Percentiles rank a stretch among this genome's conserved stretches.
These are phyloP conservation scores for Diplodus sargus DNA, from an alignment of 2,797 vertebrate genomes.

Conservation along the genomic window DNA sequence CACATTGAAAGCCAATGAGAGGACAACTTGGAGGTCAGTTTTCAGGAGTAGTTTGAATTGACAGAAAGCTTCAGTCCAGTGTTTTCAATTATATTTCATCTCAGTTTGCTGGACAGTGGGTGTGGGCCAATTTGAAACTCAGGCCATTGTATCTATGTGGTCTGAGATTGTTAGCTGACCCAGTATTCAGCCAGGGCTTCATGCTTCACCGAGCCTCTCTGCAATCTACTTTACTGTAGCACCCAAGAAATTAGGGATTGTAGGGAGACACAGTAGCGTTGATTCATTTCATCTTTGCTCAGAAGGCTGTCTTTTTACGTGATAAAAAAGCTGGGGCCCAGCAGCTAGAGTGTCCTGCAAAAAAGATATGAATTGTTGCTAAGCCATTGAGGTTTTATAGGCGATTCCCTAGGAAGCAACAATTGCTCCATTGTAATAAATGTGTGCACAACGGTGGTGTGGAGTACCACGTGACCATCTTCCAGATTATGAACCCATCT, in stretches of 20 bases:
- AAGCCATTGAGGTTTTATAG: conserved; percentile 58
- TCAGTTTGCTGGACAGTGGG: conserved; percentile 67
- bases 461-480: conserved; percentile 33
- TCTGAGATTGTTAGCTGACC: conserved; percentile 75
- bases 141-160: conserved; percentile 60
- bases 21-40: conserved; percentile 10
- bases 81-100: conserved; percentile 68
- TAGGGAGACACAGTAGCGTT: conserved; percentile 48
- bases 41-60: conserved; percentile 32
- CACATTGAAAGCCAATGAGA: conserved; percentile 8
- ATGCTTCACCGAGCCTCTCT: conserved; percentile 72
- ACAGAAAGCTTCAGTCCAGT: conserved; percentile 37
- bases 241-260: conserved; percentile 65
- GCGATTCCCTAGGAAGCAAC: conserved; percentile 56
- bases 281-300: conserved; percentile 71
- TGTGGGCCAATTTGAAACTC: conserved; percentile 61
- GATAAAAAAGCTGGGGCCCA: conserved; percentile 43
- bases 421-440: conserved; percentile 70
- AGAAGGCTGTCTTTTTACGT: conserved; percentile 51
- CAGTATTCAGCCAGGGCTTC: conserved; percentile 69
- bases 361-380: conserved; percentile 40
- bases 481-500: conserved; percentile 65
- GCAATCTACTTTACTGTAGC: conserved; percentile 68
- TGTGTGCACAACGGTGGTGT: conserved; percentile 41
- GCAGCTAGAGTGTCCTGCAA: conserved; percentile 43